Conservation (phyloP, 2,113 vertebrate genomes). For the Microtus richardsoni region DNA sequence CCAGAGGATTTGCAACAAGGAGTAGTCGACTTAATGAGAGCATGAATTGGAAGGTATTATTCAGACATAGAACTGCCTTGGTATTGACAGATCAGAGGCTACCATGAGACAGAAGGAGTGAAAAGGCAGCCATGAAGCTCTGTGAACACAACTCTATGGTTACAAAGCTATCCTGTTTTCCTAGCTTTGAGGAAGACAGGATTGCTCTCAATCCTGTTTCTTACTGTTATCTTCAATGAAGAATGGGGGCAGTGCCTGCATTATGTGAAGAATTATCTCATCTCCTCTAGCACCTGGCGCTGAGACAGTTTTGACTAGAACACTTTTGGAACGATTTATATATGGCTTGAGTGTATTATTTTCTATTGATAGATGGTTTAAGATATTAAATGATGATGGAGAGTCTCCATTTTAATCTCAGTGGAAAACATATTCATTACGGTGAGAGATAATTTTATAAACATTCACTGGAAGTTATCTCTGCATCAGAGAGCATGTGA, state of each 20-base stretch:
- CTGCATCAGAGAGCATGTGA: not conserved
- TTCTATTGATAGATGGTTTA: not conserved
- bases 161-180: not conserved
- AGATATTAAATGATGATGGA: not conserved
- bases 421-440: not conserved
- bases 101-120: not conserved
- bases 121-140: not conserved
- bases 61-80: not conserved
- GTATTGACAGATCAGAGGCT: not conserved
- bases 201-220: not conserved
- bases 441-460: constrained; percentile 19
- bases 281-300: not conserved
- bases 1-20: not conserved
- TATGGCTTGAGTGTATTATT: not conserved
- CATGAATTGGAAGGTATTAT: not conserved
- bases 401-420: constrained; percentile 1
- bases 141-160: not conserved
- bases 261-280: constrained; percentile 23
- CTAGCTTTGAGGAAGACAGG: not conserved
- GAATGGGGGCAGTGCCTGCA: not conserved
- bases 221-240: not conserved
- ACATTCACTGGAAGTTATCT: not conserved
- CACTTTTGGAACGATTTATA: not conserved
- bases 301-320: not conserved
- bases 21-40: not conserved